Base-by-base conservation (phyloP, 2,113 vertebrate species). In the Patagioenas fasciata region DNA sequence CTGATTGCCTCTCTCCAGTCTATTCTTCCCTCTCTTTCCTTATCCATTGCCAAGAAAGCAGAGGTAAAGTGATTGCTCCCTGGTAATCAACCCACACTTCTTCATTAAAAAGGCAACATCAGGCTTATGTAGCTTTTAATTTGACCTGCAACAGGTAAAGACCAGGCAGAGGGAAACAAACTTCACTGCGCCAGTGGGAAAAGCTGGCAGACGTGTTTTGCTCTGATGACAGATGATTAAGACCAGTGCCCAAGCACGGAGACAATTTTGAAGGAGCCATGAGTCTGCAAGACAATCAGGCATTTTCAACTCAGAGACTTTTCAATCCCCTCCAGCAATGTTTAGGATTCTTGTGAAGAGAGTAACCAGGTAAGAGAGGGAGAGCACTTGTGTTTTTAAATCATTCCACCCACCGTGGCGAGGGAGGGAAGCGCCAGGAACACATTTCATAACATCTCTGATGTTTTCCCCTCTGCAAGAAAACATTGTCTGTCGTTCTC, bases 121-220 rank as follows among this genome's bases (percentile, higher is more conserved):
- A 25, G 36, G 29, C 24, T 88, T 58, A 60, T 38, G 36, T 2
- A 61, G 74, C 31, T 91, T 89, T 94, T 89, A 26, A 72, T 72
- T 70, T 85, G 54, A 72, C 70, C 80, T 13, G 38, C 58, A 85
- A 94, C 88, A n/a, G 72, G 85, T 44, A 72, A 70, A 40, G 78
- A 47, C 92, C 10, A 12, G 48, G 87, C 87, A 79, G 81, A 89
- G 66, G 54, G 70, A 94, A 28, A 11, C 0, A 3, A 85, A 42
- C 44, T 69, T 31, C 15, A 0, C 74, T 47, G 70, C 0, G 0
- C 21, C 50, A 7, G 0, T 80, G 80, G 77, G 89, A 47, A 60
- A 58, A 89, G 60, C 64, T 86, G 57, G 18, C 61, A 85, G 57
- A 29, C 1, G 64, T 47, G 70, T 74, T 87, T 38, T 87, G 50